Evolutionary conservation across 2,888 invertebrate species (phyloP).

Genomic region (Ametastegia equiseti): DNA sequence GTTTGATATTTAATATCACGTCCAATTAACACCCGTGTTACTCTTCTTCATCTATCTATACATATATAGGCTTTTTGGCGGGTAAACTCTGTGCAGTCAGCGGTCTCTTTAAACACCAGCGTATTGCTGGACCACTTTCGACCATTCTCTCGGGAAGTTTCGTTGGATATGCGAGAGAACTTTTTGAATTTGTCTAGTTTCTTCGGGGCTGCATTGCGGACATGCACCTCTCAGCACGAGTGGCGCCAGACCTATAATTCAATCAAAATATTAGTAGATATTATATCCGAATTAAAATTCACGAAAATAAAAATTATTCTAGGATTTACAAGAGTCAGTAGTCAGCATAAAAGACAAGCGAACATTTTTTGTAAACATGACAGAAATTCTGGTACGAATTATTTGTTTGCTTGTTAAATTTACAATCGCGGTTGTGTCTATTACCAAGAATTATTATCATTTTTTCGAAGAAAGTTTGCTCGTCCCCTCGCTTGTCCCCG

Average conservation of each 20-base stretch:
- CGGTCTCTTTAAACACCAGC: slow-evolving; percentile 74
- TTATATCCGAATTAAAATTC: too few relatives aligned
- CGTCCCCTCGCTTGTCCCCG: too few relatives aligned
- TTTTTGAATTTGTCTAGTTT: slow-evolving; percentile 85
- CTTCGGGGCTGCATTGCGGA: slow-evolving; percentile 84
- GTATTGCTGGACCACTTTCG: slow-evolving; percentile 84
- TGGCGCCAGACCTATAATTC: slow-evolving; percentile 84
- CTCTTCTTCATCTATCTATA: neutral
- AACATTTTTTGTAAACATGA: too few relatives aligned
- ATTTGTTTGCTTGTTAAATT: too few relatives aligned
- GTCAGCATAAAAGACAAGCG: too few relatives aligned
- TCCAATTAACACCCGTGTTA: neutral
- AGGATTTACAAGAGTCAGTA: too few relatives aligned
- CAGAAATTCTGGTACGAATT: too few relatives aligned
- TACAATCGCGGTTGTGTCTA: too few relatives aligned
- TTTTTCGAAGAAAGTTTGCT: too few relatives aligned
- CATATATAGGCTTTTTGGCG: neutral
- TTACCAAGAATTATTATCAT: too few relatives aligned
- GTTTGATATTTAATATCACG: slow-evolving; percentile 18
- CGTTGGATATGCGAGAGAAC: slow-evolving; percentile 86
- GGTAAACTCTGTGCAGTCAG: neutral
- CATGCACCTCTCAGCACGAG: slow-evolving; percentile 86
- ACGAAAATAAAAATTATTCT: too few relatives aligned
- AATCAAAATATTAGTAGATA: too few relatives aligned
- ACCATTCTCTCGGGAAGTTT: slow-evolving; percentile 88